Conservation (phyloP, 2,888 invertebrate genomes). For the Parochlus steinenii region DNA sequence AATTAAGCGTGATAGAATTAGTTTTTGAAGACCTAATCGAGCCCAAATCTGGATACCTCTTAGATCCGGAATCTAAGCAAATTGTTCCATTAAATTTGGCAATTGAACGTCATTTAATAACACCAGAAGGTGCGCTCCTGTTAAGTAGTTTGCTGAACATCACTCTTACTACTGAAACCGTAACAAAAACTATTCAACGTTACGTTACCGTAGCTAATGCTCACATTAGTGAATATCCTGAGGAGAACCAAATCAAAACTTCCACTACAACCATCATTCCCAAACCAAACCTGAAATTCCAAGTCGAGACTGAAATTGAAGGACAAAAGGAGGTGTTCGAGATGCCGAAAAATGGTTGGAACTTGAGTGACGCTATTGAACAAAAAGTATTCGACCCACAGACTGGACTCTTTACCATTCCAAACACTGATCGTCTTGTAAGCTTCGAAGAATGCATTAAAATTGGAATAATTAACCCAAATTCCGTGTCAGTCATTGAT, state of each 20-base stretch:
- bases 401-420: conserved; percentile 70
- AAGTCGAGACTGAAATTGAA: conserved; percentile 11
- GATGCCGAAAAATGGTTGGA: conserved; percentile 70
- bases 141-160: conserved; percentile 74
- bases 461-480: conserved; percentile 67
- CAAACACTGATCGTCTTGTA: conserved; percentile 68
- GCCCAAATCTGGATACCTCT: conserved; percentile 69
- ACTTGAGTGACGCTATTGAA: conserved; percentile 65
- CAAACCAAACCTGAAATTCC: conserved; percentile 24
- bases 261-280: conserved; percentile 43
- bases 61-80: conserved; percentile 54
- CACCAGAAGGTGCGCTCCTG: conserved; percentile 73
- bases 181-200: conserved; percentile 67
- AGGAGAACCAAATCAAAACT: conserved; percentile 28
- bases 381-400: conserved; percentile 67
- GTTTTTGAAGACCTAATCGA: conserved; percentile 76
- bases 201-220: conserved; percentile 62
- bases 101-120: conserved; percentile 67
- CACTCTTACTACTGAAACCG: conserved; percentile 72
- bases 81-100: conserved; percentile 71
- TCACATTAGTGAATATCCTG: conserved; percentile 32
- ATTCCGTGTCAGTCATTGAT: conserved; percentile 69
- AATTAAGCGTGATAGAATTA: conserved; percentile 72
- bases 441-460: conserved; percentile 78
- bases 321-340: conserved; percentile 36